Base-by-base conservation (phyloP, 2,113 vertebrate species). In the Ceuthmochares aereus region DNA sequence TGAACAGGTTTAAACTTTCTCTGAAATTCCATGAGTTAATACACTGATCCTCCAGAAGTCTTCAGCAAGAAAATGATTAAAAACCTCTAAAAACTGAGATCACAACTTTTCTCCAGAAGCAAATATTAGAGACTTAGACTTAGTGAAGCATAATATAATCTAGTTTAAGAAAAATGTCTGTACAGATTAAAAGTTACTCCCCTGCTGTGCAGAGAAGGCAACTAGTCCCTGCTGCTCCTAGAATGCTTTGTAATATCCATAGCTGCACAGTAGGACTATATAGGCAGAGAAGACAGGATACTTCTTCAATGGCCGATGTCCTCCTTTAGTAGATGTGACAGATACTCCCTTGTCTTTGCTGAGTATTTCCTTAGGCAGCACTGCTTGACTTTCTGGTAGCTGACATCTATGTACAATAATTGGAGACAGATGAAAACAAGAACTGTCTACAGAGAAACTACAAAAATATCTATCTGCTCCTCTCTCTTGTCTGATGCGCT, bases 361-460 rank as follows among this genome's bases (percentile, higher is more conserved):
- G 3, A 60, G 2, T 37, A 64, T 19, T 75, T 89, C 74, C 58
- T 75, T 14, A 64, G 7, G 29, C 68, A 76, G 40, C 32, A n/a
- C 23, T 67, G 37, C 25, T 64, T 45, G 49, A 76, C 70, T 79
- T 85, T 49, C 43, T 63, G 21, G 10, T n/a, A 45, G 55, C 58
- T 0, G 0, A 23, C 29, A 69, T 66, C 55, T 74, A 36, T 29
- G 27, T 55, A 4, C 1, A 2, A 15, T 74, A 58, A 40, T 2
- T 80, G 29, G 42, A 86, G 55, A 59, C 1, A 29, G 52, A 34
- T 15, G 40, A 55, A 75, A 92, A 60, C 26, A 84, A 75, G 58
- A 78, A 22, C 25, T 52, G 36, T 22, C 26, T 84, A 25, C 32
- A 49, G 56, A 14, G 36, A 79, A 93, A 64, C 0, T 6, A 60